Evolutionary conservation across 2,888 invertebrate genomes (phyloP), one percentile per base, ranked within the genome.

Genomic region (Ectropis crepuscularia): DNA sequence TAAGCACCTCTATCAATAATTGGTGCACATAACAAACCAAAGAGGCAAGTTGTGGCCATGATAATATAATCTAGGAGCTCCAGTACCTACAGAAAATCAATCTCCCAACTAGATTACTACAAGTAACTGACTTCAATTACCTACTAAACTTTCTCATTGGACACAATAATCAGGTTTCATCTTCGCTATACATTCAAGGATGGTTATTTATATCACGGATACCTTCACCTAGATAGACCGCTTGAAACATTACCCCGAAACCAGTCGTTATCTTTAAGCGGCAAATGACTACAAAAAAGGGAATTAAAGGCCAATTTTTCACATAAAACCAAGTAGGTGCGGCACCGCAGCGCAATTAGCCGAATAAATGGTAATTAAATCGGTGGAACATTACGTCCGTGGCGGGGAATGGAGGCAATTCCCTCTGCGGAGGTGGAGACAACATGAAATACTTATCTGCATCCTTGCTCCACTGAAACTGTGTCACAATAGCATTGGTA

Each of bases 321-420:
- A 67, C 69, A 67, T 72, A 67, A 72, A 69, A 70, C 61, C 70
- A 75, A 78, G 76, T 80, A 71, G 76, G 72, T 75, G 77, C 73
- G 70, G 75, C 65, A 67, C 63, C 67, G 67, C 70, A 70, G 68
- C 61, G 71, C 73, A 73, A 74, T 73, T 74, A 74, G 72, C 72
- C 70, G 74, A 73, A 74, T 71, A 72, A 73, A 73, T 72, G 77
- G 77, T 81, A 80, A 81, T 83, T 80, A 81, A 79, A 80, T 79
- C 75, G 73, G 75, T 63, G 74, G 71, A 73, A 73, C 70, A 69
- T 72, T 72, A 72, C 72, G 58, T 75, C 76, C 76, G 75, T 76
- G 74, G 70, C 73, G 72, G 68, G 71, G 67, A 68, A 71, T 67
- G 69, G 68, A 64, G 65, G 61, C 67, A 70, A 69, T 71, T 68